Evolutionary conservation across 2,888 invertebrate species (phyloP).

Genomic region (Disparrhopalites patrizii): DNA sequence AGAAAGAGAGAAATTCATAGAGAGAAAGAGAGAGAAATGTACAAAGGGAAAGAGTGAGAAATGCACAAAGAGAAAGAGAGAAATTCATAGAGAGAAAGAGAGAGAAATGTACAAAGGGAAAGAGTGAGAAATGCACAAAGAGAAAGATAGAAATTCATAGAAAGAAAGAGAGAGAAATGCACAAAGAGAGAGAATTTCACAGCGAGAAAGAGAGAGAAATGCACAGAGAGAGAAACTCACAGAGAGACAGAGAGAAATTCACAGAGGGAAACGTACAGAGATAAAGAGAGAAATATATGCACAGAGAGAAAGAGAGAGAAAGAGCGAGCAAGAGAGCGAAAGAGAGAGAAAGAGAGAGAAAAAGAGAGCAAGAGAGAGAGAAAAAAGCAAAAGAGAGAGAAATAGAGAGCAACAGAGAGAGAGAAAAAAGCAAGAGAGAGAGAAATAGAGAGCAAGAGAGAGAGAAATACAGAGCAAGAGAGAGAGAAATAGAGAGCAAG

Average conservation of each 20-base stretch:
- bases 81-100: slow-evolving; percentile 13
- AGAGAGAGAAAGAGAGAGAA: too few species aligned
- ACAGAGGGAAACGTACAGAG: too few species aligned
- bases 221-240: not conserved
- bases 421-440: not conserved
- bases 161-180: not conserved
- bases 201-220: not conserved
- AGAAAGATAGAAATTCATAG: not conserved
- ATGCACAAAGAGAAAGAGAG: slow-evolving; percentile 8
- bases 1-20: not conserved
- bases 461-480: not conserved
- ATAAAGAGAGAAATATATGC: too few species aligned
- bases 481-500: not conserved
- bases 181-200: not conserved
- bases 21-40: not conserved
- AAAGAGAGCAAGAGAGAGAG: not conserved
- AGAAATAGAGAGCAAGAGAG: too few species aligned
- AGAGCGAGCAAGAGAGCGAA: not conserved
- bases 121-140: not conserved
- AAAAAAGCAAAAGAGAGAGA: not conserved
- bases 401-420: not conserved
- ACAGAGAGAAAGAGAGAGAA: too few species aligned
- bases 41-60: not conserved
- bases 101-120: too few species aligned
- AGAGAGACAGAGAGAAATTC: too few species aligned